Evolutionary conservation across 1,140 invertebrate species (phyloP).

Genomic region (Agrypnia vestita): DNA sequence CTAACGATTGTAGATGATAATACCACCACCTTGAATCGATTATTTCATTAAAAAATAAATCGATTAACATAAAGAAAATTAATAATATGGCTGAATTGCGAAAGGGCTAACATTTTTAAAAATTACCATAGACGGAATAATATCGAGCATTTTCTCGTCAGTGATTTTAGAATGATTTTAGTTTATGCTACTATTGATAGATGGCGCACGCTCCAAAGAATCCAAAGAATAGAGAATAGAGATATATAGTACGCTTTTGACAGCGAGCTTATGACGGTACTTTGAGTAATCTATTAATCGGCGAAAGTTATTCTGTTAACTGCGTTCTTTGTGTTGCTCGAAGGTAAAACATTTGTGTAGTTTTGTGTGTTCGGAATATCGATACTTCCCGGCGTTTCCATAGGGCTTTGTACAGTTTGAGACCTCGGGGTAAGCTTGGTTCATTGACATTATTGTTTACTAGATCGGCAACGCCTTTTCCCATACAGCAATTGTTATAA

Average conservation of each 20-base stretch:
- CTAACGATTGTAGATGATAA: too few species aligned
- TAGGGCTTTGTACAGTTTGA: not conserved
- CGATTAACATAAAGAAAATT: too few species aligned
- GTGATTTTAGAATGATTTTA: too few species aligned
- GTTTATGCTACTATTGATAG: slow-evolving; percentile 24
- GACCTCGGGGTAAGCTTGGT: slow-evolving; percentile 58
- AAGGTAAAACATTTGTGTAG: slow-evolving; percentile 36
- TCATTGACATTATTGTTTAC: slow-evolving; percentile 72
- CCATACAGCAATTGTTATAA: slow-evolving; percentile 61
- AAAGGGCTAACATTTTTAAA: too few species aligned
- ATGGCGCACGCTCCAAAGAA: too few species aligned
- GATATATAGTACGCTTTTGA: slow-evolving; percentile 48
- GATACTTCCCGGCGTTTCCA: not conserved
- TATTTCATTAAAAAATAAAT: too few species aligned
- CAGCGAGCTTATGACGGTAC: slow-evolving; percentile 44
- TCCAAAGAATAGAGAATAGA: too few species aligned
- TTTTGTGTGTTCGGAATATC: not conserved
- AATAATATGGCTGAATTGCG: too few species aligned
- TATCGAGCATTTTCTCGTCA: too few species aligned
- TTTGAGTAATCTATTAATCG: slow-evolving; percentile 43
- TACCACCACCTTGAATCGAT: too few species aligned
- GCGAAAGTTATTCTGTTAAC: slow-evolving; percentile 44
- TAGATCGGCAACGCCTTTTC: slow-evolving; percentile 72
- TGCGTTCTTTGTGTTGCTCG: slow-evolving; percentile 28
- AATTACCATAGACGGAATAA: too few species aligned